Percentiles rank a stretch among this genome's conserved stretches.
These are phyloP conservation scores for Dasyurus viverrinus DNA, from an alignment of 2,113 vertebrate species.

Conservation along the genomic window DNA sequence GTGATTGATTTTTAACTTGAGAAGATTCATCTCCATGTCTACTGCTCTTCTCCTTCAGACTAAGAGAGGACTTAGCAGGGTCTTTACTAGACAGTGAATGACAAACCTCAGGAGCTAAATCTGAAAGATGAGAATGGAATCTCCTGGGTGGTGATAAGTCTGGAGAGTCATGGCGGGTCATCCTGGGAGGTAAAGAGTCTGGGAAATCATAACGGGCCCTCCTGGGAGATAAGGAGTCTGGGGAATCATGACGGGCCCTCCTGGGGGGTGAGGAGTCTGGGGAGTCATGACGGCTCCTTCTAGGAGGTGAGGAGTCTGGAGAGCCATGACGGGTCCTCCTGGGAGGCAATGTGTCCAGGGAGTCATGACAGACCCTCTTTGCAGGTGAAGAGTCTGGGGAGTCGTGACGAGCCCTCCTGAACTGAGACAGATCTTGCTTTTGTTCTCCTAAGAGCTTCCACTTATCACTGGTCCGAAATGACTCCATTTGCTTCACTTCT, in stretches of 20 bases:
- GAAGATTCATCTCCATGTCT: conserved; percentile 44
- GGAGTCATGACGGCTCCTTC: too few species aligned
- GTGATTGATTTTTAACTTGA: conserved; percentile 35
- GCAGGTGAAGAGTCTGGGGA: conserved; percentile 51
- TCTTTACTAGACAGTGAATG: conserved; percentile 31
- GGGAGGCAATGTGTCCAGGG: conserved; percentile 51
- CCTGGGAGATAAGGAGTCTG: too few species aligned
- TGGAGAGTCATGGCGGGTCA: too few species aligned
- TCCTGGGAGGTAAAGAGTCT: too few species aligned
- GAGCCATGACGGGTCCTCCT: not conserved
- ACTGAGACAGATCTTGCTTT: conserved; percentile 46
- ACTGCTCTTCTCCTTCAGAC: conserved; percentile 53
- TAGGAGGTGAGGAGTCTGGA: not conserved
- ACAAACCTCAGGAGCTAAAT: conserved; percentile 1
- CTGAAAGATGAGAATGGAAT: not conserved
- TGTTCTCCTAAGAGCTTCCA: conserved; percentile 92
- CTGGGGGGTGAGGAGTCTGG: too few species aligned
- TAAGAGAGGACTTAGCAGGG: not conserved
- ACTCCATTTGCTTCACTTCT: conserved; percentile 93
- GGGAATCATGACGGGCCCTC: too few species aligned
- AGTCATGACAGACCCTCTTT: not conserved
- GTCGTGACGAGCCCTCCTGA: conserved; percentile 15
- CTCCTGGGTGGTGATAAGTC: not conserved
- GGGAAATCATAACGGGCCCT: too few species aligned
- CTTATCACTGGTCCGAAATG: conserved; percentile 90